phyloP scores from a whole-genome alignment of 23 tunicate species.

The Trididemnum clinides region DNA sequence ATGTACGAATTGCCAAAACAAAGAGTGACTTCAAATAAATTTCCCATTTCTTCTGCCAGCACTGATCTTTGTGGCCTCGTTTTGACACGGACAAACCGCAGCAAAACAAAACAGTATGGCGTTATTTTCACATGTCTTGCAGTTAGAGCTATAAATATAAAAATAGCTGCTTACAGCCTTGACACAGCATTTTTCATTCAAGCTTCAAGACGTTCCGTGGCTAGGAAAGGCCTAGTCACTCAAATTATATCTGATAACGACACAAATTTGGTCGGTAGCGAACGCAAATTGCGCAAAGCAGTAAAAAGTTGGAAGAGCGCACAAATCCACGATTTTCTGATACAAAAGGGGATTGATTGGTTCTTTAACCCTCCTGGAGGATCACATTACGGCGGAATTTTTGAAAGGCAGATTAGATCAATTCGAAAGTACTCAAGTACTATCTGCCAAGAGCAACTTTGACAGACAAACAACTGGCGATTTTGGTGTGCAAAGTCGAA shows the following conservation, averaged over 20 bases:
- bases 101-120: neutral
- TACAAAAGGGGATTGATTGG: no score
- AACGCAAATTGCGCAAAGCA: neutral
- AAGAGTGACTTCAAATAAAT: neutral
- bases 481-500: conserved; percentile 11
- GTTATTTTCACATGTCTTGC: conserved; percentile 11
- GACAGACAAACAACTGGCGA: neutral
- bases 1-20: neutral
- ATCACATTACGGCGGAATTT: conserved; percentile 26
- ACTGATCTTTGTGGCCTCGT: neutral
- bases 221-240: conserved; percentile 23
- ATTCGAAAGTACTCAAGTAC: neutral
- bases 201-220: conserved; percentile 26
- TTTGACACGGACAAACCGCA: neutral
- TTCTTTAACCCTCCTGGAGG: neutral
- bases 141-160: neutral
- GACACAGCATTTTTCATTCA: conserved; percentile 29
- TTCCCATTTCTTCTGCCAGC: neutral
- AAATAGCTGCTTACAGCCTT: conserved; percentile 8
- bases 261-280: conserved; percentile 37
- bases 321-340: neutral
- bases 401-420: conserved; percentile 34
- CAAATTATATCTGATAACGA: conserved; percentile 38
- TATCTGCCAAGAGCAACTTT: conserved; percentile 7
- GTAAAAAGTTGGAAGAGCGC: neutral